These are phyloP conservation scores for Cossypha polioptera DNA, from an alignment of 2,797 vertebrate species.

Conservation along the genomic window DNA sequence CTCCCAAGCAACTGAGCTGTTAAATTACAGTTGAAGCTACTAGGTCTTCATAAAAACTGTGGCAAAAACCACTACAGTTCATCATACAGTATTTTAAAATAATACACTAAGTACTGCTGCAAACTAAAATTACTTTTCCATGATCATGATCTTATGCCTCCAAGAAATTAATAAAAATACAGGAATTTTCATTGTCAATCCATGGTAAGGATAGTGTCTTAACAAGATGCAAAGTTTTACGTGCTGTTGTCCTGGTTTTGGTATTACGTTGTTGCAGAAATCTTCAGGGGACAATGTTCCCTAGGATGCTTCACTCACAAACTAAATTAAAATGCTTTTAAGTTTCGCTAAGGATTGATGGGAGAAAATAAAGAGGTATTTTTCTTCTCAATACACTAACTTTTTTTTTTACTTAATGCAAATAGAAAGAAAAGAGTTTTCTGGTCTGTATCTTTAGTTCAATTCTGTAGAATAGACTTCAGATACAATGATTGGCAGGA, in stretches of 20 bases:
- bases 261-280: neutral
- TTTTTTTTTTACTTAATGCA: neutral
- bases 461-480: neutral
- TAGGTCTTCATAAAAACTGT: neutral
- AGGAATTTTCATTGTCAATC: neutral
- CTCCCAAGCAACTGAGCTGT: neutral
- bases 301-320: neutral
- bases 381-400: neutral
- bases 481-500: neutral
- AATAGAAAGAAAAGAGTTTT: neutral
- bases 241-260: neutral
- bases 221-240: neutral
- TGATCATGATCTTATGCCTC: neutral
- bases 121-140: constrained; percentile 1
- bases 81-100: constrained; percentile 35
- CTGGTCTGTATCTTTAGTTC: neutral
- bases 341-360: neutral
- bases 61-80: neutral
- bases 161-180: constrained; percentile 29
- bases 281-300: neutral
- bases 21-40: neutral
- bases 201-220: neutral
- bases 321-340: neutral
- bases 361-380: neutral
- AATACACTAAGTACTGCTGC: constrained; percentile 31